phyloP scores from a whole-genome alignment of 2,797 vertebrate genomes.

The Anas bahamensis region DNA sequence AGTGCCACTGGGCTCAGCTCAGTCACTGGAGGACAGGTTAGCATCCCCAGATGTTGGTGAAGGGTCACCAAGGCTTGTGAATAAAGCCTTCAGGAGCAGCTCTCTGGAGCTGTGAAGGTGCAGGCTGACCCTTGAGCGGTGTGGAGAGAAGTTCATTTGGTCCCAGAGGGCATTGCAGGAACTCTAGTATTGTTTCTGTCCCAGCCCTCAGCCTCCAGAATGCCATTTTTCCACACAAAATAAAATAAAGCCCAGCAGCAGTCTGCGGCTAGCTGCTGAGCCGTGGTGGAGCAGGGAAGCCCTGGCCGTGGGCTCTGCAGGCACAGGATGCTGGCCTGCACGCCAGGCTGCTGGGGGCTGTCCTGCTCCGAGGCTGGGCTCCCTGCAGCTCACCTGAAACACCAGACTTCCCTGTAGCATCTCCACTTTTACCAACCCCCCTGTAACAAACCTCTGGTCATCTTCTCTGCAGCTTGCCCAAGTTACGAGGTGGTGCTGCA shows the following conservation, averaged over 20 bases:
- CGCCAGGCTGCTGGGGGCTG: not conserved
- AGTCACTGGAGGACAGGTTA: not conserved
- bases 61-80: not conserved
- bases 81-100: not conserved
- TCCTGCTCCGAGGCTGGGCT: not conserved
- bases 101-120: not conserved
- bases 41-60: not conserved
- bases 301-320: not conserved
- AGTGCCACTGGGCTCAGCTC: not conserved
- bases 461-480: not conserved
- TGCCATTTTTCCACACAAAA: not conserved
- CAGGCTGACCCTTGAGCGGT: not conserved
- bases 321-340: not conserved
- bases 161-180: not conserved
- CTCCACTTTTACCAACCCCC: not conserved
- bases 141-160: not conserved
- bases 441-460: not conserved
- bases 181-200: not conserved
- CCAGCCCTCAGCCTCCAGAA: not conserved
- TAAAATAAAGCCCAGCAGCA: not conserved
- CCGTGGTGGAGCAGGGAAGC: rapidly evolving
- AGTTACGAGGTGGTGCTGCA: not conserved
- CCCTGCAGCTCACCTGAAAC: not conserved
- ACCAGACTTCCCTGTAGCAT: rapidly evolving
- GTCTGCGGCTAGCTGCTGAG: not conserved